Base-by-base conservation (phyloP, 2,113 vertebrate genomes). In the Bothrops jararaca region DNA sequence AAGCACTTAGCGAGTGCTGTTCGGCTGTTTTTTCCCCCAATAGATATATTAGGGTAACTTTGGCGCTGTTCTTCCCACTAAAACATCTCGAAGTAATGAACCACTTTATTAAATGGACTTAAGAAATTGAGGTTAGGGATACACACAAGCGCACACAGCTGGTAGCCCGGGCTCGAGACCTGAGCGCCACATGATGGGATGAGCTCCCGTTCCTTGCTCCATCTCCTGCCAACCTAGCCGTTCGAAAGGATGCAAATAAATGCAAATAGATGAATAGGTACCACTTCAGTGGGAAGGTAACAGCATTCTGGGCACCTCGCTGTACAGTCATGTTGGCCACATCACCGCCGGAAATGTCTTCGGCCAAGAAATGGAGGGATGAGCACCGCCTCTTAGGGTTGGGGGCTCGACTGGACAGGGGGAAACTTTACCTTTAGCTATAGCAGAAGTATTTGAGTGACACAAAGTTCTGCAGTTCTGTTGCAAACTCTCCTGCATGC, bases 401-500 rank as follows among this genome's bases (percentile, higher is more conserved):
- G 45, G 45, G 45, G 45, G 45, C 45, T 48, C 45, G 45, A 48
- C 45, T 48, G 15, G 12, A 69, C 4, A 69, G 29, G 12, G 29
- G 12, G 13, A 15, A 69, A n/a, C 4, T n/a, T 69, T 69, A 15
- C 29, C 12, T n/a, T n/a, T 5, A 39, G 69, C 34, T 80, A 10
- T 86, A 2, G 60, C 94, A 1, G 13, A 53, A 91, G 86, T 45
- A 85, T 2, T 15, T 45, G 20, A 85, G 11, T 23, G 54, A 53
- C 52, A 24, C 29, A 18, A 3, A n/a, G 8, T 90, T 91, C 88
- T 89, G 89, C 89, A n/a, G 50, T 93, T 94, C 93, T 95, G 58
- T 93, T 94, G 74, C 89, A 93, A 48, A 10, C 91, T 48, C 92
- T 95, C 20, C 69, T 1, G 6, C 92, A 94, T 89, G 34, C 64